Evolutionary conservation across 1,140 invertebrate species (phyloP).

Genomic region (Heliconius hermathena): DNA sequence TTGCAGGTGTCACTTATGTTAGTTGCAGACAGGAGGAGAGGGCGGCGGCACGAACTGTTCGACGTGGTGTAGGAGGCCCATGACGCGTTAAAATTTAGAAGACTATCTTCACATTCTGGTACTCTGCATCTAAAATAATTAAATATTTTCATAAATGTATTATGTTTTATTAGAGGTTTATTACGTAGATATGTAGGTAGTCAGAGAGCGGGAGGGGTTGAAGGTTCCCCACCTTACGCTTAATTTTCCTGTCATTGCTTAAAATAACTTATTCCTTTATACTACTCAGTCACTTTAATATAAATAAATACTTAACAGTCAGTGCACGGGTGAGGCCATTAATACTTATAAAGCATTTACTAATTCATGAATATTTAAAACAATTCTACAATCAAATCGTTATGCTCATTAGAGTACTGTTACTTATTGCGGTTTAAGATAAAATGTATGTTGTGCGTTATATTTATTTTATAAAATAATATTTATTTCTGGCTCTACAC

Average conservation of each 20-base stretch:
- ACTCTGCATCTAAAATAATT: slow-evolving; percentile 55
- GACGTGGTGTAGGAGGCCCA: slow-evolving; percentile 49
- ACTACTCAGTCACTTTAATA: background rate
- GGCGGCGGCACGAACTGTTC: slow-evolving; percentile 52
- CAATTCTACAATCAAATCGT: background rate
- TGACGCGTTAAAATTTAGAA: slow-evolving; percentile 48
- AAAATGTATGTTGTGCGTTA: background rate
- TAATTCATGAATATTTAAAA: background rate
- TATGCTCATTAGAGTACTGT: background rate
- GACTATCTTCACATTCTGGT: slow-evolving; percentile 56
- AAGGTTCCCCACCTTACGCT: too few relatives aligned
- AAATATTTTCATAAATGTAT: background rate
- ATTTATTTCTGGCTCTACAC: background rate
- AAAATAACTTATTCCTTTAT: too few relatives aligned
- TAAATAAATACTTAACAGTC: slow-evolving; percentile 1
- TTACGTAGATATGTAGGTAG: too few relatives aligned
- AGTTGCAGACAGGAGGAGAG: slow-evolving; percentile 11
- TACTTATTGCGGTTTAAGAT: background rate
- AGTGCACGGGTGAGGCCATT: background rate
- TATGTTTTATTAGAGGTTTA: too few relatives aligned
- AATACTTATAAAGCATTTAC: slow-evolving; percentile 1
- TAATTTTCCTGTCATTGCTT: too few relatives aligned
- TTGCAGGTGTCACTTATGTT: slow-evolving; percentile 38
- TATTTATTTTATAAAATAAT: background rate
- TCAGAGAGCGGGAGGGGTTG: too few relatives aligned